Base-by-base conservation (phyloP, 1,140 invertebrate species). In the Papilio machaon region DNA sequence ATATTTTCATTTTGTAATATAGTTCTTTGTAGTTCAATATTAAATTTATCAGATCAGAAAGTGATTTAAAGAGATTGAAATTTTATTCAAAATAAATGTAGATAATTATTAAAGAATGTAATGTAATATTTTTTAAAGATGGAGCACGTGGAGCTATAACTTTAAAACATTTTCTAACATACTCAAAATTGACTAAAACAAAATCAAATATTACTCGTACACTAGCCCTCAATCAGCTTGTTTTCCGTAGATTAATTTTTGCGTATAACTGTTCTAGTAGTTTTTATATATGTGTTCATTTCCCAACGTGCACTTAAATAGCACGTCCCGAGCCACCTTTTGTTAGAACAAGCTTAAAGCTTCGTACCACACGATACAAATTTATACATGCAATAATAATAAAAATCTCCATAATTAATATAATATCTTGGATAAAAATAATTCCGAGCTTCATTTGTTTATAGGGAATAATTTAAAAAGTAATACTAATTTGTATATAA, bases 261-360 rank as follows among this genome's bases (percentile, higher is more conserved):
- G 54, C 54, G 54, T n/a, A 10, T 9, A 13, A 49, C 58, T 60
- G 1, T 38, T 70, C 64, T 15, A 70, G 64, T 35, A 38, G 11
- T 15, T 70, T 70, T 70, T 38, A 35, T 70, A 70, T 70, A 30
- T 13, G 6, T 70, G 64, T 70, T 5, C 0, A 70, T 70, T 35
- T 70, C 64, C 64, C 64, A 38, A 13, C 30, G 64, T 70, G 64
- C 64, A 70, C 64, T 70, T 70, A 70, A 70, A 70, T 70, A 70
- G 64, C 64, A 35, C 30, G 64, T 70, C 30, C 30, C 30, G 64
- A 70, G 64, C 30, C 64, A 70, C 64, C 64, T 70, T 70, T 70
- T 8, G 64, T 70, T 35, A 70, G 30, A 70, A 70, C 23, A 38
- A 35, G 64, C 64, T 70, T 70, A 70, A 70, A 38, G 64, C 64